phyloP scores from a whole-genome alignment of 2,797 vertebrate genomes.

The Octomys mimax region DNA sequence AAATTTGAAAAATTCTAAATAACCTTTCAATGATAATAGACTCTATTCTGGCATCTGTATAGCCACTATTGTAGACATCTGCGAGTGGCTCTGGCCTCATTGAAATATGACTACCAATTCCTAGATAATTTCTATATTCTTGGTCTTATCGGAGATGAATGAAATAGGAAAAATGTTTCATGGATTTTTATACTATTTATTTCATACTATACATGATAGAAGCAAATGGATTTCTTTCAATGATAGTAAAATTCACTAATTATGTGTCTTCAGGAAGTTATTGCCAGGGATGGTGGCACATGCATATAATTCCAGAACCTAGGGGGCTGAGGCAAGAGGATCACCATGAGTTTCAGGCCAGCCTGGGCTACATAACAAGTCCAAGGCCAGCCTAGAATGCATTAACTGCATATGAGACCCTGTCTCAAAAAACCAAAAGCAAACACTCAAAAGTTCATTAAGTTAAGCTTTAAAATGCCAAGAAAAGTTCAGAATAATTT shows the following conservation, averaged over 20 bases:
- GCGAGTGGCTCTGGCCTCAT: not conserved
- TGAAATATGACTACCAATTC: slow-evolving; percentile 22
- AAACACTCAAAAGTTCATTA: not conserved
- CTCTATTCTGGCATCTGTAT: not conserved
- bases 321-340: not conserved
- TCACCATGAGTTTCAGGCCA: not conserved
- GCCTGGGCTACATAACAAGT: not conserved
- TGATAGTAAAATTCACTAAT: slow-evolving; percentile 30
- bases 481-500: slow-evolving; percentile 39
- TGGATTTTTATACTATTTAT: slow-evolving; percentile 28
- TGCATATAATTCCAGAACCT: not conserved
- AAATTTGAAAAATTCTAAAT: slow-evolving; percentile 40
- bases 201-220: slow-evolving; percentile 48
- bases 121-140: not conserved
- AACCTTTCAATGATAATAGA: not conserved
- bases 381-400: not conserved
- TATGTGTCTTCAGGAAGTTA: slow-evolving; percentile 46
- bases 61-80: not conserved
- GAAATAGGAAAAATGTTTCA: not conserved
- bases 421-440: not conserved
- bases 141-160: slow-evolving; percentile 21
- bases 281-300: not conserved
- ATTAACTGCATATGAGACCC: not conserved
- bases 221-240: slow-evolving; percentile 12
- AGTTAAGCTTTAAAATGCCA: slow-evolving; percentile 25